Evolutionary conservation across 2,888 invertebrate species (phyloP).

Genomic region (Blomia tropicalis): DNA sequence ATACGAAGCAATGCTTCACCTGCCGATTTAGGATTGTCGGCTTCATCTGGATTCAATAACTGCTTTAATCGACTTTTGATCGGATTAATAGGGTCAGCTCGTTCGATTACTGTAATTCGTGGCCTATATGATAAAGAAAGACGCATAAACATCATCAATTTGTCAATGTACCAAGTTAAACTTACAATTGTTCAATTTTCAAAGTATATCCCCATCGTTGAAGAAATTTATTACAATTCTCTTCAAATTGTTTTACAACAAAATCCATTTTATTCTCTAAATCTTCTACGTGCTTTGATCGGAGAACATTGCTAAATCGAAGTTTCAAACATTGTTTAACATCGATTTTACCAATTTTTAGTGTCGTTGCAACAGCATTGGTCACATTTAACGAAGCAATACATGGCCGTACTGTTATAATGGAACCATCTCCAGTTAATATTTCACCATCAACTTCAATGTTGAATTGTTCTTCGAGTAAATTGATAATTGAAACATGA

Average conservation of each 20-base stretch:
- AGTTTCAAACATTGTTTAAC: constrained; percentile 22
- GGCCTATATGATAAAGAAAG: no score
- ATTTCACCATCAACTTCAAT: constrained; percentile 16
- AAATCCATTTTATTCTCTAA: constrained; percentile 23
- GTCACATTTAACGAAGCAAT: constrained; percentile 14
- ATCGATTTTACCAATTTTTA: constrained; percentile 21
- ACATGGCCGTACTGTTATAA: constrained; percentile 13
- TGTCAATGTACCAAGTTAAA: not conserved
- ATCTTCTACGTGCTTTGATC: constrained; percentile 24
- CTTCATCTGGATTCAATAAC: constrained; percentile 12
- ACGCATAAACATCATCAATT: not conserved
- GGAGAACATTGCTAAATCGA: constrained; percentile 23
- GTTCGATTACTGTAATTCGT: constrained; percentile 15
- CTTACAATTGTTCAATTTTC: constrained; percentile 15
- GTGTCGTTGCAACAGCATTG: constrained; percentile 23
- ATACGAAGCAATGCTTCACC: not conserved
- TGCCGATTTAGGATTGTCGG: not conserved
- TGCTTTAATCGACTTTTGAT: constrained; percentile 19
- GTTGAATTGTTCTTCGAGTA: constrained; percentile 13
- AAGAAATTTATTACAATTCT: constrained; percentile 23
- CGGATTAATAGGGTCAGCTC: constrained; percentile 24
- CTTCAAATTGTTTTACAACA: constrained; percentile 18
- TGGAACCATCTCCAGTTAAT: constrained; percentile 24
- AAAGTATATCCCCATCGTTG: constrained; percentile 24
- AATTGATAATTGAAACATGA: constrained; percentile 22